Conservation (phyloP, 2,797 vertebrate species). For the Sebastes hubbsi region DNA sequence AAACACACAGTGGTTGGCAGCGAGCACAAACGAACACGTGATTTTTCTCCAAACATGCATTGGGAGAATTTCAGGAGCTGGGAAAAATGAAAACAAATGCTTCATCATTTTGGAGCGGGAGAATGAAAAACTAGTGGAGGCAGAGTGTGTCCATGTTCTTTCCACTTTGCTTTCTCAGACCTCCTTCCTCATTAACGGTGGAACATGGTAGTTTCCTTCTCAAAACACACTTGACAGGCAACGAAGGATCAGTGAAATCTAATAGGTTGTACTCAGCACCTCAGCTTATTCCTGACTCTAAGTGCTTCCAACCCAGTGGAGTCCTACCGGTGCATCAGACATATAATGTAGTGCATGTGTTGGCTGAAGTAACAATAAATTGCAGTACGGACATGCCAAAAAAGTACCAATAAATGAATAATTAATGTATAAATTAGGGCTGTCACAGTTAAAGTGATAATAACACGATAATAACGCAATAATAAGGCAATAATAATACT, state of each 20-base stretch:
- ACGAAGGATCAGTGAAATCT: constrained; percentile 41
- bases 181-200: constrained; percentile 55
- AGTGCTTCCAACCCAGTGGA: background rate
- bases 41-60: constrained; percentile 27
- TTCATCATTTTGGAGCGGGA: constrained; percentile 30
- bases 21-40: constrained; percentile 29
- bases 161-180: constrained; percentile 30
- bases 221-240: constrained; percentile 49
- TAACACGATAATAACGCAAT: no score
- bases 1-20: constrained; percentile 8
- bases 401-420: no score
- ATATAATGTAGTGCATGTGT: background rate
- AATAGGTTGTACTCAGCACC: constrained; percentile 32
- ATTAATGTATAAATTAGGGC: background rate
- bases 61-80: constrained; percentile 40
- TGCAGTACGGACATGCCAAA: no score
- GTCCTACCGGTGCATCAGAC: background rate
- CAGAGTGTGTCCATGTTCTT: constrained; percentile 27
- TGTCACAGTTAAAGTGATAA: no score
- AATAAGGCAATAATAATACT: no score
- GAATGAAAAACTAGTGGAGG: constrained; percentile 1
- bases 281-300: constrained; percentile 18
- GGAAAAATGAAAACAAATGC: constrained; percentile 52
- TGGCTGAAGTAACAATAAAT: background rate
- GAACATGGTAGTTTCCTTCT: constrained; percentile 50